Base-by-base conservation (phyloP, 2,797 vertebrate genomes). In the Tamandua tetradactyla region DNA sequence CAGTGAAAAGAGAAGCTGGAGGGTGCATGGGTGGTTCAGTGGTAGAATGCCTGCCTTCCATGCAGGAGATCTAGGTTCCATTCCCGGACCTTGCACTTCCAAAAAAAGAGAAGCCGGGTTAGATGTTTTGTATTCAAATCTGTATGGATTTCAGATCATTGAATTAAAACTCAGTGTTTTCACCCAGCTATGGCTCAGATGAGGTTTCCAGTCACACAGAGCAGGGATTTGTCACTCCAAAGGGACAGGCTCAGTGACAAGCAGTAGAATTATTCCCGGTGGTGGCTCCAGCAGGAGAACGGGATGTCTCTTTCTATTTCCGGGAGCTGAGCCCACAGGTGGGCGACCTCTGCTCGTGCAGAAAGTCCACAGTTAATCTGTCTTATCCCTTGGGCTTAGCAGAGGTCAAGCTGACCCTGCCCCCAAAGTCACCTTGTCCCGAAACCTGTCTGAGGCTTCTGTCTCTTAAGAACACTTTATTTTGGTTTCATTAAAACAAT, bases 401-500 rank as follows among this genome's bases (percentile, higher is more conserved):
- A 27, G 49, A 74, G 14, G 37, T 35, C 32, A 59, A 76, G 17
- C 49, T 8, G 32, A 37, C 35, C 35, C 15, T 23, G 23, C 37
- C 47, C 64, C 37, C 5, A 71, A 81, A 35, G 61, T 68, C 66
- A 20, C 17, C 23, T 32, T 12, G 23, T 37, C 87, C 68, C 14
- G n/a, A 11, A 23, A 61, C n/a, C 76, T 52, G 32, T n/a, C 52
- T 25, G 72, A 82, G 55, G 62, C 47, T 87, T 94, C 84, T 69
- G 49, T 82, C 84, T 88, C 95, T 95, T 89, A 85, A 78, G 94
- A 71, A 62, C 40, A 42, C 68, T 69, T 86, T n/a, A 86, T 94
- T 95, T 93, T 66, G 59, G 69, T 72, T 68, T 96, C 96, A 87
- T 93, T 87, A 96, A 94, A 93, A 84, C 91, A 96, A 96, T 96